Conservation (phyloP, 1,140 invertebrate genomes). For the Episyrphus balteatus region DNA sequence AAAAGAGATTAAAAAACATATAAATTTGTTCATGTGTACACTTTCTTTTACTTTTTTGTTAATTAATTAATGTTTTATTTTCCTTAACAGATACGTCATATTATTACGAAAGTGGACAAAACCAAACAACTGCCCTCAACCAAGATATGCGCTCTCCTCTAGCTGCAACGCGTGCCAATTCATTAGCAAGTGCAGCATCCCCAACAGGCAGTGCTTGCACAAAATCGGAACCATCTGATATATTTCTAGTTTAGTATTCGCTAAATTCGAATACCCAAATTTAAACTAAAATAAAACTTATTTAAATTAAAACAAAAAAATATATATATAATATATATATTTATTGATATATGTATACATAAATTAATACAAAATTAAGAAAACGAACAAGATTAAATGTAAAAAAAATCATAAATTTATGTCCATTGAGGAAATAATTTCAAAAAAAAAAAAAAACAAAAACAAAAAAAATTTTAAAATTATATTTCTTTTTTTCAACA, state of each 20-base stretch:
- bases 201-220: slow-evolving; percentile 60
- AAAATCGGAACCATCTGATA: slow-evolving; percentile 45
- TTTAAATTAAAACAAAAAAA: too few relatives aligned
- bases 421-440: too few relatives aligned
- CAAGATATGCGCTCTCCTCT: slow-evolving; percentile 49
- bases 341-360: too few relatives aligned
- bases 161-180: slow-evolving; percentile 58
- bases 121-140: slow-evolving; percentile 36
- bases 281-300: neutral
- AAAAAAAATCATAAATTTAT: too few relatives aligned
- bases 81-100: slow-evolving; percentile 47
- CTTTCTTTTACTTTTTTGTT: neutral
- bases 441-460: too few relatives aligned
- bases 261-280: neutral
- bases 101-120: slow-evolving; percentile 47
- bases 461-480: too few relatives aligned
- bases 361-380: too few relatives aligned
- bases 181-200: slow-evolving; percentile 55
- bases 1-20: neutral
- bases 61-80: neutral
- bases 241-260: slow-evolving; percentile 29
- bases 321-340: too few relatives aligned
- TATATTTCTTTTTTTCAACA: too few relatives aligned
- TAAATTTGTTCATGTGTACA: neutral
- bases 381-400: too few relatives aligned